phyloP scores from a whole-genome alignment of 2,888 invertebrate genomes.

The Herminia tarsipennalis region DNA sequence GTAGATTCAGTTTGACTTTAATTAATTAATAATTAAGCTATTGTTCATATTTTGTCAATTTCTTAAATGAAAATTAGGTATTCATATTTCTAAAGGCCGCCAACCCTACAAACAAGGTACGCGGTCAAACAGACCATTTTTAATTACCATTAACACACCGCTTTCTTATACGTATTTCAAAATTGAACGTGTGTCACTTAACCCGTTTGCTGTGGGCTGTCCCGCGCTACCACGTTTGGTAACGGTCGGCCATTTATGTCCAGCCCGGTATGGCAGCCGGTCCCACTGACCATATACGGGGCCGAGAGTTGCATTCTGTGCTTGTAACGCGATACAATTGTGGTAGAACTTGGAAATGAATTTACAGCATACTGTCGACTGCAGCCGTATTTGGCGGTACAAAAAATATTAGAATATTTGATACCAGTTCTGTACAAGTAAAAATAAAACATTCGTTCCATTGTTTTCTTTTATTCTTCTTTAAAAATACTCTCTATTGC shows the following conservation, averaged over 20 bases:
- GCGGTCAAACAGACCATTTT: conserved; percentile 34
- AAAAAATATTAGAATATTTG: conserved; percentile 28
- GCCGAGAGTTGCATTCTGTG: conserved; percentile 52
- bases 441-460: too few relatives aligned
- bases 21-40: too few relatives aligned
- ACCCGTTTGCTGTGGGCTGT: conserved; percentile 59
- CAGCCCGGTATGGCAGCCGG: conserved; percentile 59
- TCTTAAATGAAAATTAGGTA: too few relatives aligned
- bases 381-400: conserved; percentile 33
- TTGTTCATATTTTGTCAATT: too few relatives aligned
- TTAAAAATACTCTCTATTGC: too few relatives aligned
- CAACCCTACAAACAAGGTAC: conserved; percentile 23
- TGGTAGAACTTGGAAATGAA: conserved; percentile 61
- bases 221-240: conserved; percentile 65
- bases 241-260: conserved; percentile 55
- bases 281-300: conserved; percentile 53
- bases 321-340: conserved; percentile 61
- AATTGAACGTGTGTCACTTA: conserved; percentile 60
- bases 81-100: neutral
- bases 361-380: conserved; percentile 39
- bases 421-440: conserved; percentile 9
- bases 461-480: too few relatives aligned
- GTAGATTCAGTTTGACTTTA: too few relatives aligned
- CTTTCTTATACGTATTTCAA: conserved; percentile 58
- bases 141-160: conserved; percentile 42